Conservation (phyloP, 2,113 vertebrate species). For the Anarrhichthys ocellatus region DNA sequence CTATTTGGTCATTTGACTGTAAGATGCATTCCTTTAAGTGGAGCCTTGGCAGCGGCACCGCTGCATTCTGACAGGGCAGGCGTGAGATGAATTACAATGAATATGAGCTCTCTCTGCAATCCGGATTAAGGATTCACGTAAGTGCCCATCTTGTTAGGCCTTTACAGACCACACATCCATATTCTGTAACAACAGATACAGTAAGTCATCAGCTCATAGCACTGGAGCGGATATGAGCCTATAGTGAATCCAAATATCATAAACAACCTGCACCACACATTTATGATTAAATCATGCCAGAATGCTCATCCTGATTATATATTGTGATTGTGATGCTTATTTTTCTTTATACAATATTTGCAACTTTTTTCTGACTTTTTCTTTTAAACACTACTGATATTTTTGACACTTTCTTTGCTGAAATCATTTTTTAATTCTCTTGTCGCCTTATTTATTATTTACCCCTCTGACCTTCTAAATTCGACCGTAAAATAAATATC, state of each 20-base stretch:
- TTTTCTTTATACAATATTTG: not conserved
- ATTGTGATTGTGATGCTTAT: not conserved
- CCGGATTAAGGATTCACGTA: conserved; percentile 67
- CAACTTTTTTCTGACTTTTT: not conserved
- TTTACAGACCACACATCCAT: conserved; percentile 35
- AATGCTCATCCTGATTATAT: not conserved
- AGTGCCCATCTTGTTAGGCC: conserved; percentile 41
- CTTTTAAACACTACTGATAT: not conserved
- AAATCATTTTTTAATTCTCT: not conserved
- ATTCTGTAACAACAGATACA: conserved; percentile 24
- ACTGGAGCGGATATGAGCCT: not conserved
- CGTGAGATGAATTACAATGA: conserved; percentile 75
- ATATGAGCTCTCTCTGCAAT: conserved; percentile 53
- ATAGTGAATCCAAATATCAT: not conserved
- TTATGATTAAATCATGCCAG: not conserved
- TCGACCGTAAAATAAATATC: not conserved
- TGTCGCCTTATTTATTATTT: not conserved
- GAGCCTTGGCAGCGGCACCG: conserved; percentile 53
- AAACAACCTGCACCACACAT: not conserved
- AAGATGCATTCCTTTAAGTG: conserved; percentile 62
- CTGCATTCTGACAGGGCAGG: conserved; percentile 60
- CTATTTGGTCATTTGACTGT: conserved; percentile 22
- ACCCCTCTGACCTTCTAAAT: not conserved
- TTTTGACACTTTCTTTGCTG: not conserved
- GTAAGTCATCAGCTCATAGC: conserved; percentile 10